Evolutionary conservation across 2,888 invertebrate species (phyloP).

Genomic region (Sisyra nigra): DNA sequence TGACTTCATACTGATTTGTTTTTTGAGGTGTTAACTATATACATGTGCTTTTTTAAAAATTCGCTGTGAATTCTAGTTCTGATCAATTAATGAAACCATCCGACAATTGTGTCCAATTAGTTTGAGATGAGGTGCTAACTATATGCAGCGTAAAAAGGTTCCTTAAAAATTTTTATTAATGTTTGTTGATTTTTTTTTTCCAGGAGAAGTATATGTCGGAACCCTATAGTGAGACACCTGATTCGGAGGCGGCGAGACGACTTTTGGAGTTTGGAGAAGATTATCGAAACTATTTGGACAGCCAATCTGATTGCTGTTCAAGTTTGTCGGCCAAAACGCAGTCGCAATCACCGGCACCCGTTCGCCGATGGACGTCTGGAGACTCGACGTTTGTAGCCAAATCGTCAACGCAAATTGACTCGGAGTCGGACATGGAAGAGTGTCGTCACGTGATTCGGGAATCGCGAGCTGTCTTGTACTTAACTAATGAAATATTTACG

Average conservation of each 20-base stretch:
- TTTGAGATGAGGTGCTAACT: no score
- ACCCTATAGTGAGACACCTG: constrained; percentile 73
- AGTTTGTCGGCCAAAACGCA: constrained; percentile 48
- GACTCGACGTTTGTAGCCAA: not conserved
- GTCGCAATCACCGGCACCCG: constrained; percentile 10
- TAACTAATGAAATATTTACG: constrained; percentile 39
- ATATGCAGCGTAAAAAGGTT: no score
- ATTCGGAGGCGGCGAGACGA: constrained; percentile 69
- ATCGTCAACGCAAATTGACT: constrained; percentile 25
- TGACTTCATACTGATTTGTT: no score
- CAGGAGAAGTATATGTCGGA: constrained; percentile 87
- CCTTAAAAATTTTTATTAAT: no score
- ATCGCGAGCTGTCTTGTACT: constrained; percentile 41
- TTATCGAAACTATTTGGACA: constrained; percentile 76
- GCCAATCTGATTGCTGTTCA: constrained; percentile 78
- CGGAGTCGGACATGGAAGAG: constrained; percentile 52
- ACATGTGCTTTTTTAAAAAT: no score
- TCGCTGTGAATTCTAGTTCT: no score
- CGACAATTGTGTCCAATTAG: no score
- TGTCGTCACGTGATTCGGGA: constrained; percentile 44
- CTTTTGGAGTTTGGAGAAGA: constrained; percentile 80
- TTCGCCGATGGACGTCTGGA: constrained; percentile 15
- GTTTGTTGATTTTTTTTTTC: constrained; percentile 18
- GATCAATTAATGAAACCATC: no score
- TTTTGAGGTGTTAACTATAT: no score